Evolutionary conservation across 2,888 invertebrate genomes (phyloP).

Genomic region (Nasonia oneida): DNA sequence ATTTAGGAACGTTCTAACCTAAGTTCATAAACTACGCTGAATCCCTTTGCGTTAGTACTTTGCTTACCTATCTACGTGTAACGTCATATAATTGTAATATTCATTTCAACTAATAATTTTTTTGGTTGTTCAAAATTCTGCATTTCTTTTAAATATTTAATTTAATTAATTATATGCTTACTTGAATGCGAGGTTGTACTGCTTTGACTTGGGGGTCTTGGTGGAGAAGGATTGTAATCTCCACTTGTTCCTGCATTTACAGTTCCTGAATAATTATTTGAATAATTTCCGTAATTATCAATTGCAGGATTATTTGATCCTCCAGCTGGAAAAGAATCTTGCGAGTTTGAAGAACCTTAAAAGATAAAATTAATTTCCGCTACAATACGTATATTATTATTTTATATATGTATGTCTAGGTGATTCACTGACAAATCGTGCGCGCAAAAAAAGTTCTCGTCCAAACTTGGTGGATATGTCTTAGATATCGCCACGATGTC

Average conservation of each 20-base stretch:
- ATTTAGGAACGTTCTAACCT: no score
- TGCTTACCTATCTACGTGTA: no score
- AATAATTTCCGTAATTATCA: slow-evolving; percentile 89
- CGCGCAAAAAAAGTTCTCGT: no score
- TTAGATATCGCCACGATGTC: no score
- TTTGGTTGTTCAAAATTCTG: no score
- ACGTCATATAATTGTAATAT: no score
- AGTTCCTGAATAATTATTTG: slow-evolving; percentile 83
- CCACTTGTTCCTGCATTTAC: slow-evolving; percentile 82
- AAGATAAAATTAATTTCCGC: neutral
- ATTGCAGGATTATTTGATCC: slow-evolving; percentile 86
- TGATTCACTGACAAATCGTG: no score
- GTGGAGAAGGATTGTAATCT: slow-evolving; percentile 85
- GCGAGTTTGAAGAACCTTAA: slow-evolving; percentile 92
- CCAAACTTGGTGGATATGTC: no score
- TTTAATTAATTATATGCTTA: slow-evolving; percentile 13
- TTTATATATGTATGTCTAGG: no score
- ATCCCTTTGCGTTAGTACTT: no score
- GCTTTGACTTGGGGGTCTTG: slow-evolving; percentile 86
- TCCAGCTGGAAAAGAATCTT: slow-evolving; percentile 92
- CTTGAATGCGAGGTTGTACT: slow-evolving; percentile 83
- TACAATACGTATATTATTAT: neutral
- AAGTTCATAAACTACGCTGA: no score
- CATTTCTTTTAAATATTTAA: neutral
- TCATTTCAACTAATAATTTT: no score